Evolutionary conservation across 37 sponge, comb jelly and placozoan species (phyloP), one percentile per base, ranked within the genome.

Genomic region (Beroe ovata): DNA sequence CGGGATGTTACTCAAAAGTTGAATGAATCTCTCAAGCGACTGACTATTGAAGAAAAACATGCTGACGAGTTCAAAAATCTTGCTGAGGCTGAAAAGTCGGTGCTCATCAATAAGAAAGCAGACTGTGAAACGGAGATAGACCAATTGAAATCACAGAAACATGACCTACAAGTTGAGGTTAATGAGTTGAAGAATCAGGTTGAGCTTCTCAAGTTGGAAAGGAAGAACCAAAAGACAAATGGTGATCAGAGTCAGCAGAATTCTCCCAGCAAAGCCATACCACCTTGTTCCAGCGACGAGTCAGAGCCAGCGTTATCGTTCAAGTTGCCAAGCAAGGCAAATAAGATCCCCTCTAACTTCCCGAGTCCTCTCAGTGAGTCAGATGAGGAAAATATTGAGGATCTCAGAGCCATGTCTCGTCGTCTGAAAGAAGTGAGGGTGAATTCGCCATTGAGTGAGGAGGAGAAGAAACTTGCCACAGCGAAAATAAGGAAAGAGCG

Each of bases 301-400:
- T 77, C 84, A 38, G 84, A 77, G 20, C 38, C 84, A 77, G 8
- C 34, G 11, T 18, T 29, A 4, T 30, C 30, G 1, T 29, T 66
- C 8, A 39, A 42, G n/a, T 23, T 39, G n/a, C 20, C 26, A 19
- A 16, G 3, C 4, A 77, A 77, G 22, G 63, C 4, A 4, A 77
- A 19, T 54, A 77, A 41, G 54, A 77, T 77, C 21, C 84, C 84
- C 4, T 66, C 69, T 2, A 66, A 66, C 30, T 66, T 66, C 69
- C 69, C 69, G 34, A 77, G 84, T 77, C 84, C 84, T 11, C 38
- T 77, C 1, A 77, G 84, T 77, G 84, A 77, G 0, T 36, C 84
- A 26, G 84, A 77, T 35, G 84, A 77, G 22, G 84, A 77, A 42
- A 77, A 77, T 40, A n/a, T 77, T 2, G 84, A 77, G 23, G 84